These are phyloP conservation scores for Pocillopora meandrina DNA, from an alignment of 92 coral and sea anemone genomes.

Conservation along the genomic window DNA sequence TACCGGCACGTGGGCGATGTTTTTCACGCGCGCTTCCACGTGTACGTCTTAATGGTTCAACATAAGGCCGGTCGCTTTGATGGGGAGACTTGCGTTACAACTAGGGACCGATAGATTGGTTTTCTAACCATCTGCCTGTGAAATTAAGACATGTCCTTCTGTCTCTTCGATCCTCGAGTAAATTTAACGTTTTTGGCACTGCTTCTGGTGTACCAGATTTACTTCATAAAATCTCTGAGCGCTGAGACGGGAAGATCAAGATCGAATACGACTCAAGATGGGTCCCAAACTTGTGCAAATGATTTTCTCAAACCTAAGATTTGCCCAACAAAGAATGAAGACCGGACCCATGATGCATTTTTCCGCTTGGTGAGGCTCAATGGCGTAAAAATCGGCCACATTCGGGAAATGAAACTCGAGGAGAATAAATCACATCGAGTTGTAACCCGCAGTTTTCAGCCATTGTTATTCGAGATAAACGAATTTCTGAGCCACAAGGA, in stretches of 20 bases:
- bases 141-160: background rate
- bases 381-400: slow-evolving; percentile 55
- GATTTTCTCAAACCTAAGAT: slow-evolving; percentile 16
- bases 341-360: background rate
- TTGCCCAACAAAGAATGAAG: slow-evolving; percentile 1
- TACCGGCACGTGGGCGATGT: too few species aligned
- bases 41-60: too few species aligned
- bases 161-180: background rate
- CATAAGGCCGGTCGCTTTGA: too few species aligned
- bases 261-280: background rate
- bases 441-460: slow-evolving; percentile 46
- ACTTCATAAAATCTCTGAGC: background rate
- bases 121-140: background rate
- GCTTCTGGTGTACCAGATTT: background rate
- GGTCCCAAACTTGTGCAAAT: background rate
- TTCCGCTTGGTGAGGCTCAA: slow-evolving; percentile 11
- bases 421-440: slow-evolving; percentile 16
- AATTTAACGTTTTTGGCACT: background rate
- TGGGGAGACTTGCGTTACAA: too few species aligned
- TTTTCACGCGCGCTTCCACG: too few species aligned
- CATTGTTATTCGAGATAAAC: slow-evolving; percentile 43
- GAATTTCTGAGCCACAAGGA: slow-evolving; percentile 44
- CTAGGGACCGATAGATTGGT: too few species aligned
- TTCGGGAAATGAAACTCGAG: slow-evolving; percentile 29
- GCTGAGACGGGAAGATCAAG: background rate